A percentile compares a stretch with the other conserved stretches of the same genome.
Evolutionary conservation across 2,888 invertebrate species (phyloP).

Genomic region (Rhagonycha lutea): DNA sequence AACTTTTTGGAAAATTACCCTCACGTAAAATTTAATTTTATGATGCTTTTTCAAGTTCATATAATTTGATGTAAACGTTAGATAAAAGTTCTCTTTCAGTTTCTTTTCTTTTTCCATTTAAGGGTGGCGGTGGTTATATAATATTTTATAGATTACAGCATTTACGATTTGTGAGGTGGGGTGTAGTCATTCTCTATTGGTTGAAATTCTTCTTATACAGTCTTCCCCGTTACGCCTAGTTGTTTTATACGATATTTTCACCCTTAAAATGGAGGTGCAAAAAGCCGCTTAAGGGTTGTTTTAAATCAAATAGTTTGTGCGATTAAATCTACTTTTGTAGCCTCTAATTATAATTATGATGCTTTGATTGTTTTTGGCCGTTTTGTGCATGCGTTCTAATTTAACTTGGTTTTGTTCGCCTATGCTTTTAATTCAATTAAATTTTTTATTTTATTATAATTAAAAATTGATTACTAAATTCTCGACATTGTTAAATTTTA

Average conservation of each 20-base stretch:
- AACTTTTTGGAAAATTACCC: not conserved
- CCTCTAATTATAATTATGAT: slow-evolving; percentile 39
- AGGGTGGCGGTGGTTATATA: slow-evolving; percentile 34
- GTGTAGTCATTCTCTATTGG: slow-evolving; percentile 41
- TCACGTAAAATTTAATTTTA: slow-evolving; percentile 30
- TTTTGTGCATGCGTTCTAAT: slow-evolving; percentile 19
- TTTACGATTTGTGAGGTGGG: slow-evolving; percentile 36
- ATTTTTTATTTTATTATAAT: not conserved
- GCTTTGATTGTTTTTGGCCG: slow-evolving; percentile 25
- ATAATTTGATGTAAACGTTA: slow-evolving; percentile 6
- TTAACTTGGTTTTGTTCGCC: slow-evolving; percentile 9
- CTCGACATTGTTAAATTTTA: not conserved
- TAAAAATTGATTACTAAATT: not conserved
- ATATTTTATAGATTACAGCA: slow-evolving; percentile 34
- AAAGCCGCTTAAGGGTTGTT: slow-evolving; percentile 27
- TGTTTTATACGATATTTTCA: slow-evolving; percentile 37
- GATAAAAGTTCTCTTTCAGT: slow-evolving; percentile 10
- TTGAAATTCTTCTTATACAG: slow-evolving; percentile 42
- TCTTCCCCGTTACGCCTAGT: slow-evolving; percentile 43
- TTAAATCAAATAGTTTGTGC: slow-evolving; percentile 39
- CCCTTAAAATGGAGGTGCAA: slow-evolving; percentile 37
- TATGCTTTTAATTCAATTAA: slow-evolving; percentile 3
- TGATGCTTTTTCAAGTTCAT: not conserved
- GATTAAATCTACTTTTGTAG: slow-evolving; percentile 49
- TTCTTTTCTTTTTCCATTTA: slow-evolving; percentile 25